Evolutionary conservation across 2,113 vertebrate genomes (phyloP).

Genomic region (Glareola pratincola): DNA sequence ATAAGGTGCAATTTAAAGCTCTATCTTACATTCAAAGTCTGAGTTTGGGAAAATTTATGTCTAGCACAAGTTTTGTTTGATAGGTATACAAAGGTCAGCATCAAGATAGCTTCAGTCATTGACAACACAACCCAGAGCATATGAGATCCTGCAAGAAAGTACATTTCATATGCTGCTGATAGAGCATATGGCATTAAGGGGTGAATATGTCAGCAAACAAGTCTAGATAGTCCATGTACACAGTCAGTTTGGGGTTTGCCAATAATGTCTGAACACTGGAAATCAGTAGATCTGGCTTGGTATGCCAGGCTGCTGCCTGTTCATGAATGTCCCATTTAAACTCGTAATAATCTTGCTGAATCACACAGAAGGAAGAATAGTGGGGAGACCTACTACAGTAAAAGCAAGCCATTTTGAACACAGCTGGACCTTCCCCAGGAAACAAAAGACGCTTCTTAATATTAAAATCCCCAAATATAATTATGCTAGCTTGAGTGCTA

Average conservation of each 20-base stretch:
- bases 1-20: background rate
- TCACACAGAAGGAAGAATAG: background rate
- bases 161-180: background rate
- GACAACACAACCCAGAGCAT: background rate
- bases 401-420: background rate
- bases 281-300: background rate
- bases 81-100: background rate
- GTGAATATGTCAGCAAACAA: background rate
- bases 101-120: background rate
- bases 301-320: background rate
- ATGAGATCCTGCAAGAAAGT: background rate
- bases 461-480: background rate
- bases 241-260: background rate
- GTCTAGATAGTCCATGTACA: background rate
- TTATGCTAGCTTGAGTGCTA: background rate
- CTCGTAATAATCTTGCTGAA: background rate
- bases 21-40: background rate
- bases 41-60: background rate
- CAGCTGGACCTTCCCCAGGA: background rate
- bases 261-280: background rate
- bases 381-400: background rate
- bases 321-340: background rate
- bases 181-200: background rate
- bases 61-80: rapidly evolving
- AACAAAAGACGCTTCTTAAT: background rate